phyloP scores from a whole-genome alignment of 2,797 vertebrate species.

The Furcifer pardalis region DNA sequence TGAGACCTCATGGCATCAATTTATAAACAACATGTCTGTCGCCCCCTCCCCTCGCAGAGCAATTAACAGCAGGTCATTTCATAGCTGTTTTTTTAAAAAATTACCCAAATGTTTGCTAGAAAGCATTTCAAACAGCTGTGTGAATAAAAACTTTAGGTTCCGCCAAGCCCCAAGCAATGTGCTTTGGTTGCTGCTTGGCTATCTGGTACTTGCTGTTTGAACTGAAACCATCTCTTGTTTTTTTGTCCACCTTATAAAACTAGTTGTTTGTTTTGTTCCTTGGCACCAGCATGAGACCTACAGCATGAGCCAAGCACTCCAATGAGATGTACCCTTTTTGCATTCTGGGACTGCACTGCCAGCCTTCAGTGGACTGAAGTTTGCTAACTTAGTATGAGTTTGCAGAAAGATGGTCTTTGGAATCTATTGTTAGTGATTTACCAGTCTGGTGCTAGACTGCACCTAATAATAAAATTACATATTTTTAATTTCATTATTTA shows the following conservation, averaged over 20 bases:
- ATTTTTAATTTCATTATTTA: conserved; percentile 34
- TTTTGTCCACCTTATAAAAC: conserved; percentile 15
- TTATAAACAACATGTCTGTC: no score
- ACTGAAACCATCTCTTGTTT: conserved; percentile 6
- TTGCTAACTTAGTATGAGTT: not conserved
- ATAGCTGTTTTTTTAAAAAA: conserved; percentile 13
- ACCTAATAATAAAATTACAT: conserved; percentile 18
- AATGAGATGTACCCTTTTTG: not conserved
- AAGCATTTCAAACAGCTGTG: conserved; percentile 27
- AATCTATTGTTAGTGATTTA: not conserved
- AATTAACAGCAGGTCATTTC: not conserved
- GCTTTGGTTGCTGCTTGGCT: conserved; percentile 8
- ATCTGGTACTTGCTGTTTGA: conserved; percentile 26
- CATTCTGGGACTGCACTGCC: conserved; percentile 23
- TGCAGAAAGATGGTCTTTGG: conserved; percentile 17
- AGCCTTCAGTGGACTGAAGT: conserved; percentile 16
- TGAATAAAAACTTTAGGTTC: conserved; percentile 20
- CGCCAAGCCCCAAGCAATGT: not conserved
- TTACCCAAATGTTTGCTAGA: conserved; percentile 8
- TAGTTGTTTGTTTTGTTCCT: conserved; percentile 47
- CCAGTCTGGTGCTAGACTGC: not conserved
- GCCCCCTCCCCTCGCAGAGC: not conserved
- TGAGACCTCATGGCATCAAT: no score
- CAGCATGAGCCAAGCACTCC: conserved; percentile 8
- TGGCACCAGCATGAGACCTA: not conserved